Conservation (phyloP, 2,888 invertebrate species). For the Seira ritae region DNA sequence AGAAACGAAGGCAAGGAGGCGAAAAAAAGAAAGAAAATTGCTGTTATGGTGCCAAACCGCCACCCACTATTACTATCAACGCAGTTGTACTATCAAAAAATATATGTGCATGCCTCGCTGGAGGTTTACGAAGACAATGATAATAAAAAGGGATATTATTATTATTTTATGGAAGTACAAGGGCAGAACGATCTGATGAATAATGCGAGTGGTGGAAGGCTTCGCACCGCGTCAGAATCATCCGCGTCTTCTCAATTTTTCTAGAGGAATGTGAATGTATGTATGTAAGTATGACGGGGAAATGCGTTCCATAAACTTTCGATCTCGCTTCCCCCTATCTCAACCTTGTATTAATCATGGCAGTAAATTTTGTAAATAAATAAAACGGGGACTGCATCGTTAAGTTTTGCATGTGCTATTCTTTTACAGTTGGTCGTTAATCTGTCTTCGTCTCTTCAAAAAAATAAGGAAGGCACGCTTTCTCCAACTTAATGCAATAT, state of each 20-base stretch:
- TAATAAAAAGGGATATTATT: constrained; percentile 21
- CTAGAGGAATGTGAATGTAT: too few species aligned
- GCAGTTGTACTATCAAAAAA: neutral
- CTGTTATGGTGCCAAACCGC: neutral
- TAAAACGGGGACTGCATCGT: too few species aligned
- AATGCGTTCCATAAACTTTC: neutral
- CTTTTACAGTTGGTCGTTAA: constrained; percentile 22
- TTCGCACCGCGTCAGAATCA: neutral
- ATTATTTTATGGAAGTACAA: neutral
- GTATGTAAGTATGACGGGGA: neutral
- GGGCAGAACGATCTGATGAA: constrained; percentile 15
- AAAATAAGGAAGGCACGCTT: too few species aligned
- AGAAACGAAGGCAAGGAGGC: neutral
- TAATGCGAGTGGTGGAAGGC: neutral
- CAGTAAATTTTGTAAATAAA: neutral
- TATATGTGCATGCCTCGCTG: neutral
- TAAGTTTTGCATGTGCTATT: neutral
- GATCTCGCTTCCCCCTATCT: neutral
- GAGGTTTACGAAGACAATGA: constrained; percentile 4
- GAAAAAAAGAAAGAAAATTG: neutral
- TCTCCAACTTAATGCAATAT: too few species aligned
- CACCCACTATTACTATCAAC: neutral
- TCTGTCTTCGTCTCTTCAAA: constrained; percentile 27
- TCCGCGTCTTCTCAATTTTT: neutral
- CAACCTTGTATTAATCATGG: neutral